Conservation (phyloP, 2,113 vertebrate species). For the Erinaceus europaeus region DNA sequence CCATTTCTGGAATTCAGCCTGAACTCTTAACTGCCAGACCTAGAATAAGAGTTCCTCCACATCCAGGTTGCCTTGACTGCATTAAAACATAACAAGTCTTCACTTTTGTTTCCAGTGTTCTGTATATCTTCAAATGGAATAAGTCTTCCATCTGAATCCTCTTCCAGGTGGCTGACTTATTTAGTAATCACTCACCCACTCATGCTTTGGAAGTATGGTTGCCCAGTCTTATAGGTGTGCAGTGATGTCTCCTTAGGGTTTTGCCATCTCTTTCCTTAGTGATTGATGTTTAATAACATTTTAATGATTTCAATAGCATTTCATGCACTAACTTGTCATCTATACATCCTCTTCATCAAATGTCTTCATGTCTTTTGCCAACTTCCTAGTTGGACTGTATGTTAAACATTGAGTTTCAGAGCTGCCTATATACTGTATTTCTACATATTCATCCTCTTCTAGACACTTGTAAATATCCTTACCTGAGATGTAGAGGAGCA, state of each 20-base stretch:
- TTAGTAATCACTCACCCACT: not conserved
- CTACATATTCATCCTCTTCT: not conserved
- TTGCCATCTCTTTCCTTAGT: not conserved
- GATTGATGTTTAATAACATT: not conserved
- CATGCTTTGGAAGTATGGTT: too few relatives aligned
- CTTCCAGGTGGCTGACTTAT: not conserved
- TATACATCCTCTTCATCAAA: not conserved
- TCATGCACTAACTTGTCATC: not conserved
- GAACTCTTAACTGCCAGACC: not conserved
- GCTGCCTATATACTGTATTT: not conserved
- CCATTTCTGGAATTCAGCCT: not conserved
- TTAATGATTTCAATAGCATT: not conserved
- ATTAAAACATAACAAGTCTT: not conserved
- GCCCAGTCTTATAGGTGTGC: too few relatives aligned
- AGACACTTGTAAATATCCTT: not conserved
- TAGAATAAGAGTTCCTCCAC: not conserved
- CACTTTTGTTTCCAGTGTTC: not conserved
- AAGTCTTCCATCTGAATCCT: not conserved
- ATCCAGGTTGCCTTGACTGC: not conserved
- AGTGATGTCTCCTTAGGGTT: too few relatives aligned
- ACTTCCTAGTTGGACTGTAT: not conserved
- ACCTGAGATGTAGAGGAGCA: not conserved
- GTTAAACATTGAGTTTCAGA: not conserved
- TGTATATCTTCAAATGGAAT: not conserved
- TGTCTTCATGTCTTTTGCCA: not conserved